A percentile compares a stretch with the other conserved stretches of the same genome.
Conservation (phyloP, 2,888 invertebrate genomes). For the Pristionchus entomophagus region DNA sequence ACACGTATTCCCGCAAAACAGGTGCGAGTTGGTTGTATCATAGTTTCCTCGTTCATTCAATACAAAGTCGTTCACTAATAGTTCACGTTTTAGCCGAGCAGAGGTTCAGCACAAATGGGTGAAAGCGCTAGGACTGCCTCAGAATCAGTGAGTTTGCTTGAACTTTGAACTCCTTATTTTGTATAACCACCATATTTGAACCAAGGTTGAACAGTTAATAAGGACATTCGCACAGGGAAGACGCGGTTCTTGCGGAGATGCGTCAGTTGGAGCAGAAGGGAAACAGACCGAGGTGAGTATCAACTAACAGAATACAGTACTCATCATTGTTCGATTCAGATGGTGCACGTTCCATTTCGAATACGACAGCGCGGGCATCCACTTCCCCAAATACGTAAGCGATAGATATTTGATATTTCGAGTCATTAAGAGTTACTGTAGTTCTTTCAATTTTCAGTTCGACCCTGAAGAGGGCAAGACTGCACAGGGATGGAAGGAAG, state of each 20-base stretch:
- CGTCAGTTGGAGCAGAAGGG: constrained; percentile 7
- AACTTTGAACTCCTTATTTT: neutral
- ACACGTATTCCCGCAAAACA: constrained; percentile 18
- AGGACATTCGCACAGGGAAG: neutral
- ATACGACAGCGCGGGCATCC: neutral
- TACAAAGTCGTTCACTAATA: neutral
- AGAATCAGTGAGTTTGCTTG: neutral
- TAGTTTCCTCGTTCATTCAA: neutral
- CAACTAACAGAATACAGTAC: neutral
- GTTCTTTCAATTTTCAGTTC: neutral
- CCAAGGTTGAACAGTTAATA: too few species aligned
- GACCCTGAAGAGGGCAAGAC: constrained; percentile 22
- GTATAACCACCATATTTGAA: too few species aligned
- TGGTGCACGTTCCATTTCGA: constrained; percentile 31
- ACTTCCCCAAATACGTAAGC: constrained; percentile 34
- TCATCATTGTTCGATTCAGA: neutral
- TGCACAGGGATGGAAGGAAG: neutral
- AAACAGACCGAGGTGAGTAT: neutral
- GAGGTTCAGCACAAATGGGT: constrained; percentile 14
- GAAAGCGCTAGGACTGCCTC: neutral
- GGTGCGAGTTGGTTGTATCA: neutral
- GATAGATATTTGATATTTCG: neutral
- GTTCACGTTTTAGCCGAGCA: constrained; percentile 2
- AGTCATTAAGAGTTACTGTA: too few species aligned
- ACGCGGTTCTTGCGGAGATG: neutral